Percentiles rank a stretch among this genome's conserved stretches.
Conservation (phyloP, 2,888 invertebrate genomes). For the Polydrusus pterygomalis region DNA sequence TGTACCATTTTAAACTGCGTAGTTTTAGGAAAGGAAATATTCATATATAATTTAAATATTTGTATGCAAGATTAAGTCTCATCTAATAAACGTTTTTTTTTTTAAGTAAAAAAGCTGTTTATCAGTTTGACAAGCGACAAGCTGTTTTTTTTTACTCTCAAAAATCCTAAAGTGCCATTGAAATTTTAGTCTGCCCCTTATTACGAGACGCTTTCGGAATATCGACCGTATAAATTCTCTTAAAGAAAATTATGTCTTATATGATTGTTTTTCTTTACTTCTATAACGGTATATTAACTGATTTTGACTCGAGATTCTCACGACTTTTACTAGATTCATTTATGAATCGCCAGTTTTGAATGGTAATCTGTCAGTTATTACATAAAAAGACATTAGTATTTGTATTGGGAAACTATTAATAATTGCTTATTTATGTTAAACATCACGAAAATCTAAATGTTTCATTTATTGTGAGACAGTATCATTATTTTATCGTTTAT, state of each 20-base stretch:
- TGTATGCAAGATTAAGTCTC: too few species aligned
- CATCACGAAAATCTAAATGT: constrained; percentile 38
- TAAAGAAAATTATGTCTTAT: neutral
- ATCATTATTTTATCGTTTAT: neutral
- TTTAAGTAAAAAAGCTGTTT: too few species aligned
- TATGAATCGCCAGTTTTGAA: constrained; percentile 18
- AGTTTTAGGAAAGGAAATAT: too few species aligned
- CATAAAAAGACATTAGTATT: constrained; percentile 32
- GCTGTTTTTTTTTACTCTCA: too few species aligned
- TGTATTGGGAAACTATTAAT: constrained; percentile 35
- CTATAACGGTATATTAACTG: constrained; percentile 5
- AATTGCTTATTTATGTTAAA: constrained; percentile 36
- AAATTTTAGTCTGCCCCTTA: too few species aligned
- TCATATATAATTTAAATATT: too few species aligned
- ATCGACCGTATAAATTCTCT: neutral
- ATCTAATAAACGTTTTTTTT: too few species aligned
- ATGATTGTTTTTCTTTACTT: constrained; percentile 1
- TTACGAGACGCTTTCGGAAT: too few species aligned
- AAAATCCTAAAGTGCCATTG: too few species aligned
- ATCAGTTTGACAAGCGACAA: too few species aligned
- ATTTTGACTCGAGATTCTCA: constrained; percentile 23
- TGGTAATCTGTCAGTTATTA: constrained; percentile 30
- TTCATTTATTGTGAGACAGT: neutral
- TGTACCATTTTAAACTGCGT: too few species aligned
- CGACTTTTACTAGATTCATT: constrained; percentile 36